Evolutionary conservation across 1,140 invertebrate genomes (phyloP), one percentile per base, ranked within the genome.

Genomic region (Listronotus oregonensis): DNA sequence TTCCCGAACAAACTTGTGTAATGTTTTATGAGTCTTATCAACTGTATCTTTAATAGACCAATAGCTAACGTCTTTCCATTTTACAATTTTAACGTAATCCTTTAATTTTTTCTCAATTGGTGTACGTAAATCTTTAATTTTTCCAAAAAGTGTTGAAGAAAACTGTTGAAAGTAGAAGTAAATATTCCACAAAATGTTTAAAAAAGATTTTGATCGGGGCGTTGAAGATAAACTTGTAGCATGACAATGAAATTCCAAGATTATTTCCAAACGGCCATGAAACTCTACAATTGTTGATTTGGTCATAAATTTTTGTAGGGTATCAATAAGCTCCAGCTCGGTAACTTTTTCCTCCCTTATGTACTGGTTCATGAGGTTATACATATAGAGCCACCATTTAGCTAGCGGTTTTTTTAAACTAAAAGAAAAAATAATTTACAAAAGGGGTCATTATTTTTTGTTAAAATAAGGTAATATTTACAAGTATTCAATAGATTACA

Each of bases 1-100:
- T 71, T 94, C 89, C 71, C 91, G 91, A 3, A 95, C 87, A 70
- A 90, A 89, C 78, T 95, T 96, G 70, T 92, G 90, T 1, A 98
- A 77, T 18, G 89, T 93, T 67, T 90, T 87, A 75, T 97, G 94
- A 0, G 92, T 90, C 78, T 94, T 96, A 21, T 92, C 87, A 3
- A 96, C 87, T 5, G 90, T 89, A 68, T 92, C 88, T 69, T 93
- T 95, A 8, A 99, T 86, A n/a, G 93, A 87, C 87, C 92, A 97
- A 76, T 96, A 96, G 75, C 91, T 97, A 1, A 96, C 87, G 74
- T 99, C 96, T 68, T 93, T 96, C 91, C 96, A 99, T 34, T 93
- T 84, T n/a, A 90, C 90, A 44, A 99, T 97, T 78, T 98, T 97
- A 0, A 98, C 91, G 78, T 95, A 96, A 65, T 97, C 93, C 66